Base-by-base conservation (phyloP, 2,888 invertebrate species). In the Athrips mouffetella region DNA sequence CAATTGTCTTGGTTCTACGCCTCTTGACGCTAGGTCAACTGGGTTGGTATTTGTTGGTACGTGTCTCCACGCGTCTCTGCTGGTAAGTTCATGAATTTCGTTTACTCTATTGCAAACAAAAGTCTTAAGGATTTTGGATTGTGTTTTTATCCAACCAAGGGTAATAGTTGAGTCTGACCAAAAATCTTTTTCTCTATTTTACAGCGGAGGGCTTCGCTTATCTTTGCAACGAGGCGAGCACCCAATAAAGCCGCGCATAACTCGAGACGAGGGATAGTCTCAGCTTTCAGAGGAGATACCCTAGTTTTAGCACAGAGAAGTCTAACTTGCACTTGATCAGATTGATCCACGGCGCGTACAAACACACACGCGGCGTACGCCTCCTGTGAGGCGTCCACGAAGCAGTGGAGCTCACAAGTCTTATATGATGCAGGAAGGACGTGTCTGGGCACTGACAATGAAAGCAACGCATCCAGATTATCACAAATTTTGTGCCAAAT, bases 361-460 rank as follows among this genome's bases (percentile, higher is more conserved):
- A 44, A 44, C n/a, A 48, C 8, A 44, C 42, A 48, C 7, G 48
- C 48, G 13, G 44, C 42, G 35, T 48, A 44, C 7, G 42, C 48
- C 4, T 33, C 8, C 31, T 48, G 48, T 8, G 42, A 44, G 8
- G 39, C 39, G n/a, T 39, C 39, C 18, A 39, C 39, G 31, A 31
- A 39, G 39, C 39, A 23, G 31, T 45, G 23, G 23, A 31, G 13
- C 20, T 35, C 45, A 30, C 29, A 30, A 33, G n/a, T n/a, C 2
- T n/a, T n/a, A n/a, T n/a, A n/a, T n/a, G 31, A 31, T 4, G 31
- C 11, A 31, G 3, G n/a, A 3, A 31, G 4, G n/a, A 31, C 31
- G 31, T 31, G 8, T 31, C 31, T 7, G 6, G 8, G 11, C n/a
- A 31, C 31, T 3, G 31, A 31, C 4, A 7, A 4, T 31, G 31